Conservation (phyloP, 2,797 vertebrate genomes). For the Caiman crocodilus region DNA sequence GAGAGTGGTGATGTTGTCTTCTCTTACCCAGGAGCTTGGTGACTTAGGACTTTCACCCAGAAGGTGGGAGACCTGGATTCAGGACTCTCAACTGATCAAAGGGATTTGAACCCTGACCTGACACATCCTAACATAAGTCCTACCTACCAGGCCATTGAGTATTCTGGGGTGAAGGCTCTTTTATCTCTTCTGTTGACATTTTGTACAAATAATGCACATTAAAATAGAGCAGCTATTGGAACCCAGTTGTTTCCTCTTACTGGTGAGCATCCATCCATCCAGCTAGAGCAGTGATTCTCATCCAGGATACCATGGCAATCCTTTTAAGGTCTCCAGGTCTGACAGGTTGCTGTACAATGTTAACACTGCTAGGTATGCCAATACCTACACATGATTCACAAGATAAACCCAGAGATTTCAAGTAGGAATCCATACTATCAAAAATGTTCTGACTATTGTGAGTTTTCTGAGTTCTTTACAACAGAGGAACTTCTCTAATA, state of each 20-base stretch:
- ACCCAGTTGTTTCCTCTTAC: neutral
- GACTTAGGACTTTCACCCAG: neutral
- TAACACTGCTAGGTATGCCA: neutral
- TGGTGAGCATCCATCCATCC: no score
- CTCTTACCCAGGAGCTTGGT: neutral
- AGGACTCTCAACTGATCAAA: neutral
- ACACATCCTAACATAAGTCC: neutral
- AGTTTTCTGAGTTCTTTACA: no score
- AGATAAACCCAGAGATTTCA: no score
- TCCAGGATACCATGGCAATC: no score
- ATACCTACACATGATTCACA: no score
- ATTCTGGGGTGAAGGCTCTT: neutral
- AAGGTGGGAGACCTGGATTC: neutral
- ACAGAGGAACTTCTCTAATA: no score
- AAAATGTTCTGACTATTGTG: no score
- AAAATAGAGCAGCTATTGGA: neutral
- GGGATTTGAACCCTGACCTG: neutral
- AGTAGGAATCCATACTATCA: no score
- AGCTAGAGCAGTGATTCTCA: no score
- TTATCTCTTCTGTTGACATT: neutral
- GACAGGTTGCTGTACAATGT: no score
- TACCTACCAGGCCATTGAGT: neutral
- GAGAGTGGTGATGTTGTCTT: no score
- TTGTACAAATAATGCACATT: neutral
- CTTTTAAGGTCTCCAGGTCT: no score